A percentile compares a stretch with the other conserved stretches of the same genome.
Conservation (phyloP, 53 echinoderm and acorn worm species). For the Arbacia lixula region DNA sequence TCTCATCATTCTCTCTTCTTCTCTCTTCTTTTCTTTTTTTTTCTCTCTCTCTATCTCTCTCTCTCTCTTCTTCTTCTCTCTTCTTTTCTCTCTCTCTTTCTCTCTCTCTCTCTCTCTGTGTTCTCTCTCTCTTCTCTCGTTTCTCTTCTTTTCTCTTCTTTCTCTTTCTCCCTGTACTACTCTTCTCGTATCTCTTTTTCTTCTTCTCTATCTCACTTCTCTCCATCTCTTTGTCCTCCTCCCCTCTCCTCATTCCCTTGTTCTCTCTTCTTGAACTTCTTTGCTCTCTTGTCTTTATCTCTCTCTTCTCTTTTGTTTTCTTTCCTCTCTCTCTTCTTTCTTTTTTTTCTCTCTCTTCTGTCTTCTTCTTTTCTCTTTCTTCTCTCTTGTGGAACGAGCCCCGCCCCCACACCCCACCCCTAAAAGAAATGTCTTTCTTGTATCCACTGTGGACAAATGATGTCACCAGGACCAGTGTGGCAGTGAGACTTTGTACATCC, state of each 20-base stretch:
- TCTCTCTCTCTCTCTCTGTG: neutral
- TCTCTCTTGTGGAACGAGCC: too few relatives aligned
- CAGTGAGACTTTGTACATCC: too few relatives aligned
- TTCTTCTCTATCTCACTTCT: too few relatives aligned
- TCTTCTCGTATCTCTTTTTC: neutral
- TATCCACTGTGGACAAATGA: too few relatives aligned
- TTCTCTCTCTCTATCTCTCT: neutral
- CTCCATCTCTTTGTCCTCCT: too few relatives aligned
- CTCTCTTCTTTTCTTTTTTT: neutral
- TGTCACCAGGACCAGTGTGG: too few relatives aligned
- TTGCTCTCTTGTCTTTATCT: neutral
- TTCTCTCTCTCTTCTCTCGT: neutral
- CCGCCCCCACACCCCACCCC: too few relatives aligned
- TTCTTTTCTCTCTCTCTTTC: neutral
- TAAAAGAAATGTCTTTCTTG: too few relatives aligned
- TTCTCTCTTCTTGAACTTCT: neutral
- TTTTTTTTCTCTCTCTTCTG: neutral
- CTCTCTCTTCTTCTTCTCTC: neutral
- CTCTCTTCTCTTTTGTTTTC: neutral
- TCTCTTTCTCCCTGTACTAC: too few relatives aligned
- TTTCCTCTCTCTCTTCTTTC: neutral
- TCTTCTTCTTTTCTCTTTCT: neutral
- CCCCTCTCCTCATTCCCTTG: neutral
- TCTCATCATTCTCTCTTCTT: neutral
- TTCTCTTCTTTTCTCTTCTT: neutral